Base-by-base conservation (phyloP, 1,140 invertebrate species). In the Tetramorium parvispinum region DNA sequence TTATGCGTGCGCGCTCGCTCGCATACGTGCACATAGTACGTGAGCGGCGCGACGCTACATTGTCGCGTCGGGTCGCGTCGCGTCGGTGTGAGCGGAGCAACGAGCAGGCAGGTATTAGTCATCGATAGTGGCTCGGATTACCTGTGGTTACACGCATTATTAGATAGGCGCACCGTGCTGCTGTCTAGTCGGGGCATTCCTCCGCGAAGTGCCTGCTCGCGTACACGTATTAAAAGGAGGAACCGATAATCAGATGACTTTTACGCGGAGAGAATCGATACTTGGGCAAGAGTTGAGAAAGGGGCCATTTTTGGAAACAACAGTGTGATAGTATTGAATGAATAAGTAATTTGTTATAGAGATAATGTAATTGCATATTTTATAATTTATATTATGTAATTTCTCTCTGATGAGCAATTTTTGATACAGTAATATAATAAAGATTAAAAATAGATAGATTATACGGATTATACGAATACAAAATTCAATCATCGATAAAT, bases 71-170 rank as follows among this genome's bases (percentile, higher is more conserved):
- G 21, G 37, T 65, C 71, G 55, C 79, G 40, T 68, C 21, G 63
- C 78, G 65, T 59, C 51, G 66, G 24, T 59, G 68, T 49, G 68
- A 68, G 63, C 32, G 77, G 21, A 32, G 73, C 55, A 43, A 66
- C 37, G 76, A 32, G 24, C 51, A 32, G 53, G 16, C 51, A 21
- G 68, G 77, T 85, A 88, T 89, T 83, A 82, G 81, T 81, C 68
- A 78, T 85, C 70, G 77, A 79, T 55, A 85, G 87, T 86, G 89
- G 89, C 90, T 94, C 91, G 91, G 92, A 94, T 94, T 94, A 94
- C 92, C 91, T 92, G 93, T 91, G 93, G 93, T 94, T 93, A 92
- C 89, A 92, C 93, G 94, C 94, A 91, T 94, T 93, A 94, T 94
- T 93, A 93, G 91, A 90, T 91, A 91, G 79, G 55, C 53, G 79